phyloP scores from a whole-genome alignment of 2,888 invertebrate genomes.

The Heliconius ethilla region DNA sequence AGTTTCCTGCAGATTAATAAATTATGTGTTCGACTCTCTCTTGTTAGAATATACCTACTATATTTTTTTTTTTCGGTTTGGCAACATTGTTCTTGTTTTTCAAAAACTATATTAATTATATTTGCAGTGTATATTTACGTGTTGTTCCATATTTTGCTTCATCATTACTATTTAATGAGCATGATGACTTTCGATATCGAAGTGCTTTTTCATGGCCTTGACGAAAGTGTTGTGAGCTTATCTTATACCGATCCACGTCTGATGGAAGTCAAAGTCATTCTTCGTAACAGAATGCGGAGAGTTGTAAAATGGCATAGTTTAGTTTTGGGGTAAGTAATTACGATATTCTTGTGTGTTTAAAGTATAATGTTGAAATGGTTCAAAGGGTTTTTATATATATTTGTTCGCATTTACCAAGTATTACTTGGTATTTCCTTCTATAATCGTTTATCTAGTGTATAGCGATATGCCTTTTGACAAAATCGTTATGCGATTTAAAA shows the following conservation, averaged over 20 bases:
- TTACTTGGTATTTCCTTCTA: too few relatives aligned
- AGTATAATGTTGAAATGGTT: background rate
- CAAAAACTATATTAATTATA: constrained; percentile 1
- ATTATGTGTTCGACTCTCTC: too few relatives aligned
- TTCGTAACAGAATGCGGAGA: constrained; percentile 56
- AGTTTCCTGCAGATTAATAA: too few relatives aligned
- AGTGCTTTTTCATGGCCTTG: constrained; percentile 61
- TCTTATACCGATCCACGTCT: constrained; percentile 50
- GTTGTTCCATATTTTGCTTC: constrained; percentile 63
- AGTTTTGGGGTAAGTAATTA: constrained; percentile 34
- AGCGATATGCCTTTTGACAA: too few relatives aligned
- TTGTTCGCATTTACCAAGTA: too few relatives aligned
- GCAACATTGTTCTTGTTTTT: background rate
- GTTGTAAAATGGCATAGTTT: constrained; percentile 62
- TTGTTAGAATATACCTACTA: too few relatives aligned
- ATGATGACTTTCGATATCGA: constrained; percentile 61
- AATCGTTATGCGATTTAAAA: too few relatives aligned
- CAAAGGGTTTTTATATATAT: background rate
- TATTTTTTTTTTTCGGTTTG: background rate
- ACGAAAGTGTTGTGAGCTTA: constrained; percentile 53
- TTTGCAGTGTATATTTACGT: constrained; percentile 63
- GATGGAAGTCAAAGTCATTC: constrained; percentile 49
- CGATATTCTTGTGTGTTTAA: background rate
- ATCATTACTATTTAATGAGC: constrained; percentile 59
- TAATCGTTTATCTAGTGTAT: too few relatives aligned